Conservation (phyloP, 2,113 vertebrate species). For the Zosterops hypoxanthus region DNA sequence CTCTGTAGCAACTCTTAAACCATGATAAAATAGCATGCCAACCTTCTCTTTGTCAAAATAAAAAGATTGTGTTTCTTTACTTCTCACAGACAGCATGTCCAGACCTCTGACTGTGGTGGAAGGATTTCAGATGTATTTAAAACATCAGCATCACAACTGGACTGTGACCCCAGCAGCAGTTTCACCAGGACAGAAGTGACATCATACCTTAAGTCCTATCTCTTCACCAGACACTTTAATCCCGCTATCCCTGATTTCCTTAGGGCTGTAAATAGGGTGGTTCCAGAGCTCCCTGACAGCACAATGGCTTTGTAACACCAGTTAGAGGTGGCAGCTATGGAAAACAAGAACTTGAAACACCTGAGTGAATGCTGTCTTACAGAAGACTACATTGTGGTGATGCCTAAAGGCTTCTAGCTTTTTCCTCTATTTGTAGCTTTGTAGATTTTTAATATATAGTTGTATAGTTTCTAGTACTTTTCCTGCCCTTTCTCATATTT, state of each 20-base stretch:
- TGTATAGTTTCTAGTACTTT: neutral
- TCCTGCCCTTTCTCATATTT: neutral
- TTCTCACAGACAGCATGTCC: neutral
- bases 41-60: conserved; percentile 1
- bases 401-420: neutral
- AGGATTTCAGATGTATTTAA: neutral
- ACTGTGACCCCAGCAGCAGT: neutral
- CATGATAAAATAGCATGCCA: neutral
- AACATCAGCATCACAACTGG: neutral
- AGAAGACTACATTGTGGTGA: neutral
- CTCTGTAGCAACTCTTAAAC: neutral
- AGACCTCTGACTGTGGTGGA: neutral
- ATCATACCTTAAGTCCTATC: neutral
- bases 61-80: neutral
- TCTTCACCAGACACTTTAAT: neutral
- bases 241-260: neutral
- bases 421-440: neutral
- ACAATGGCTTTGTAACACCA: neutral
- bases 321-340: neutral
- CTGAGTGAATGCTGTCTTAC: neutral
- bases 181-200: neutral
- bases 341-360: neutral
- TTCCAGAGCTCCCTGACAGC: neutral
- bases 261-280: fast-evolving
- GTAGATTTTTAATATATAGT: neutral